phyloP scores from a whole-genome alignment of 2,888 invertebrate species.

The Clanis bilineata region DNA sequence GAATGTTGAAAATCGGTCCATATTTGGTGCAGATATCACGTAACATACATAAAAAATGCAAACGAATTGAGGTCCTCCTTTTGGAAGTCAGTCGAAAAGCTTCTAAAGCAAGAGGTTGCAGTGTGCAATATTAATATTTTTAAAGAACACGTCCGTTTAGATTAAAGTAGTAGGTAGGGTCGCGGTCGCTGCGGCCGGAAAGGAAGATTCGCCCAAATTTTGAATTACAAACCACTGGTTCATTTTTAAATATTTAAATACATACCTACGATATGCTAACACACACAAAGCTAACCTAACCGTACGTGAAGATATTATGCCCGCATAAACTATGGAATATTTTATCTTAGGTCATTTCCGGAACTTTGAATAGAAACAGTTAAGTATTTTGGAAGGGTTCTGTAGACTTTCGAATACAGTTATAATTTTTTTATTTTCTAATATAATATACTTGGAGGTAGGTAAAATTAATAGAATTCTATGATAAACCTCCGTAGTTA shows the following conservation, averaged over 20 bases:
- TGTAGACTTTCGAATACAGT: too few species aligned
- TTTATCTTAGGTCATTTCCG: neutral
- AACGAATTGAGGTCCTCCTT: too few species aligned
- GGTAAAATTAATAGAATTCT: too few species aligned
- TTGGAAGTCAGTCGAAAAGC: too few species aligned
- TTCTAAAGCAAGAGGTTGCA: conserved; percentile 30
- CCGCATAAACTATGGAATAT: neutral
- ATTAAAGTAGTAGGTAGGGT: conserved; percentile 48
- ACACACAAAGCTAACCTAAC: neutral
- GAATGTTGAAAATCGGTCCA: too few species aligned
- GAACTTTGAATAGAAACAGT: neutral
- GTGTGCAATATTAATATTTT: conserved; percentile 47
- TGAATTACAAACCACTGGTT: conserved; percentile 52
- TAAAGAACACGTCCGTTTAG: conserved; percentile 47
- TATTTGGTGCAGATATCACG: too few species aligned
- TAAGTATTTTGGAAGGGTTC: neutral
- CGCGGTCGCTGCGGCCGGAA: conserved; percentile 58
- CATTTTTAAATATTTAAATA: conserved; percentile 30
- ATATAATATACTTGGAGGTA: too few species aligned
- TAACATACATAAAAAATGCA: too few species aligned
- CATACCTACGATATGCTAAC: neutral
- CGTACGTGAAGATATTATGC: neutral
- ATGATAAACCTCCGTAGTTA: too few species aligned
- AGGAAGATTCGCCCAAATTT: conserved; percentile 63
- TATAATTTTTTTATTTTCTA: too few species aligned